Conservation (phyloP, 2,888 invertebrate genomes). For the Lithosia quadra region DNA sequence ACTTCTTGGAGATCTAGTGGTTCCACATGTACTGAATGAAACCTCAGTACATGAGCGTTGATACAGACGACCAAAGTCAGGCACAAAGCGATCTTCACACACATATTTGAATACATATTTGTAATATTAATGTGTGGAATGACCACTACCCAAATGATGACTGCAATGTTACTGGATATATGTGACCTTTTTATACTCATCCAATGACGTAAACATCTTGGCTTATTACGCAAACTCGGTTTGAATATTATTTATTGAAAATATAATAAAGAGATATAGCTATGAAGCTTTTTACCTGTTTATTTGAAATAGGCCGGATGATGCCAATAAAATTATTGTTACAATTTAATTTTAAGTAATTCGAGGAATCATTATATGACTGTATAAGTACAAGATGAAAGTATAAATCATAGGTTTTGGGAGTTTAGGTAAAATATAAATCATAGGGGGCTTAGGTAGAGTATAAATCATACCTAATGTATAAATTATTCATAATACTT, state of each 20-base stretch:
- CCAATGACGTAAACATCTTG: constrained; percentile 7
- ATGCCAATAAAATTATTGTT: background rate
- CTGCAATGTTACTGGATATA: background rate
- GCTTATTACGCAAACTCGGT: background rate
- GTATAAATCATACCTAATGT: no score
- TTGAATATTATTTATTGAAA: background rate
- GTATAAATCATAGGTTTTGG: background rate
- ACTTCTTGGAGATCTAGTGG: constrained; percentile 27
- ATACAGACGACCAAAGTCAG: constrained; percentile 34
- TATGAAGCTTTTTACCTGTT: background rate
- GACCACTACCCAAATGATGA: constrained; percentile 20
- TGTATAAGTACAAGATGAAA: no score
- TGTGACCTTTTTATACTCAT: constrained; percentile 15
- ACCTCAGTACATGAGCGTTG: constrained; percentile 32
- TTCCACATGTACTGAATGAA: constrained; percentile 31
- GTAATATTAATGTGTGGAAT: constrained; percentile 44
- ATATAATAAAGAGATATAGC: background rate
- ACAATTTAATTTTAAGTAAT: no score
- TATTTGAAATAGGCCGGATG: background rate
- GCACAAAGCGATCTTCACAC: constrained; percentile 43
- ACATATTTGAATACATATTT: constrained; percentile 50
- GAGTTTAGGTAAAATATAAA: no score
- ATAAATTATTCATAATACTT: no score
- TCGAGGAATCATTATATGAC: background rate
- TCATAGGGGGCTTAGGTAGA: no score